A percentile compares a stretch with the other conserved stretches of the same genome.
These are phyloP conservation scores for Enchytraeus crypticus DNA, from an alignment of 2,888 invertebrate genomes.

Conservation along the genomic window DNA sequence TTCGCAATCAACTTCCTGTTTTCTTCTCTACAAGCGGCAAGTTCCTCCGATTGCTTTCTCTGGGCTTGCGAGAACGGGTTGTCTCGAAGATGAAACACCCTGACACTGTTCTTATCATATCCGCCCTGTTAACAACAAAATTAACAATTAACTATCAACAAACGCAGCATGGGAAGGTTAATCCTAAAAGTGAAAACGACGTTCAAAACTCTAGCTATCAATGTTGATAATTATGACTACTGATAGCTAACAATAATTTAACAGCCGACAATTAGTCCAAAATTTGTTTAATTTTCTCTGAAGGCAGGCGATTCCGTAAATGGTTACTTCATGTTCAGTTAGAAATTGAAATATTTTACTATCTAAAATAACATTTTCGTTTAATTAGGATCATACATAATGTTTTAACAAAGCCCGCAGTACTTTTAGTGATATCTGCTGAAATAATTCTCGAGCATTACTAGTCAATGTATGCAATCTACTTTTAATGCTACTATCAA, in stretches of 20 bases:
- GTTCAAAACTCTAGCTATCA: not conserved
- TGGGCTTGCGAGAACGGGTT: slow-evolving; percentile 38
- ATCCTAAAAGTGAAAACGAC: not conserved
- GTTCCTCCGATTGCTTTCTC: slow-evolving; percentile 28
- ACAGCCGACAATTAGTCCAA: not conserved
- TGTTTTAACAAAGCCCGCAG: no score
- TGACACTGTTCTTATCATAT: slow-evolving; percentile 41
- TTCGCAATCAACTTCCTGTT: slow-evolving; percentile 34
- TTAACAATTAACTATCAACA: not conserved
- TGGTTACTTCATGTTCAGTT: no score
- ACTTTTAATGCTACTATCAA: no score
- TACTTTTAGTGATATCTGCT: no score
- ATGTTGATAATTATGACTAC: not conserved
- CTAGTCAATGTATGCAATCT: no score
- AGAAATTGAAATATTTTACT: no score
- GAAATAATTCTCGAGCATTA: no score
- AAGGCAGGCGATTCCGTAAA: no score
- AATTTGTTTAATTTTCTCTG: no score
- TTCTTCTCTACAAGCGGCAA: slow-evolving; percentile 33
- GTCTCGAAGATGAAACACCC: slow-evolving; percentile 39
- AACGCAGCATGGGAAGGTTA: not conserved
- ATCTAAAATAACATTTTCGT: no score
- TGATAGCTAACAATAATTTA: not conserved
- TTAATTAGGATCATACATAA: no score
- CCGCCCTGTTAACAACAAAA: slow-evolving; percentile 35